These are phyloP conservation scores for Brachylomia viminalis DNA, from an alignment of 2,888 invertebrate species.

Conservation along the genomic window DNA sequence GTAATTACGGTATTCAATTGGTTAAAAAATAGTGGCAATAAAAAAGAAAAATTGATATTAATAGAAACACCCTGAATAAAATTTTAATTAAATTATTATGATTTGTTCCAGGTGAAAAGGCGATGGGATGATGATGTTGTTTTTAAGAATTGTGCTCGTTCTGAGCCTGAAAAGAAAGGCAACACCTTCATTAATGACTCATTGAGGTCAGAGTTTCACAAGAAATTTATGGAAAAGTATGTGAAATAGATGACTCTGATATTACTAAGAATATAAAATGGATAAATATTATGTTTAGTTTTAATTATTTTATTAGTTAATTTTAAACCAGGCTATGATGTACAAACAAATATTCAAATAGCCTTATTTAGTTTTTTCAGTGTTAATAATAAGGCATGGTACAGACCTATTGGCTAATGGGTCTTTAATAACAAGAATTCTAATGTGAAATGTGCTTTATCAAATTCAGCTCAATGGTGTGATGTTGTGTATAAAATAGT, in stretches of 20 bases:
- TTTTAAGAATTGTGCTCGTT: conserved; percentile 99
- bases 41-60: background rate
- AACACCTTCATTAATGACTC: conserved; percentile 99
- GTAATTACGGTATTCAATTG: no score
- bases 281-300: conserved; percentile 4
- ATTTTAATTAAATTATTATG: background rate
- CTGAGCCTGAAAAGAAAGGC: conserved; percentile 96
- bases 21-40: background rate
- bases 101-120: conserved; percentile 92
- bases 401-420: background rate
- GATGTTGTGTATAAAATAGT: conserved; percentile 5
- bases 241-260: conserved; percentile 93
- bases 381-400: background rate
- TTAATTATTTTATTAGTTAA: background rate
- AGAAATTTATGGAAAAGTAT: conserved; percentile 99
- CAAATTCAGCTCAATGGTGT: background rate
- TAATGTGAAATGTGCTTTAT: background rate
- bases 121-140: conserved; percentile 99
- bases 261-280: background rate
- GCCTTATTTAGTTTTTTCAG: background rate
- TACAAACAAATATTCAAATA: conserved; percentile 3
- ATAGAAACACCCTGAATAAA: background rate
- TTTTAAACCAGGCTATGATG: background rate
- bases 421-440: background rate
- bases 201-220: conserved; percentile 99